Conservation (phyloP, 2,113 vertebrate species). For the Festucalex cinctus region DNA sequence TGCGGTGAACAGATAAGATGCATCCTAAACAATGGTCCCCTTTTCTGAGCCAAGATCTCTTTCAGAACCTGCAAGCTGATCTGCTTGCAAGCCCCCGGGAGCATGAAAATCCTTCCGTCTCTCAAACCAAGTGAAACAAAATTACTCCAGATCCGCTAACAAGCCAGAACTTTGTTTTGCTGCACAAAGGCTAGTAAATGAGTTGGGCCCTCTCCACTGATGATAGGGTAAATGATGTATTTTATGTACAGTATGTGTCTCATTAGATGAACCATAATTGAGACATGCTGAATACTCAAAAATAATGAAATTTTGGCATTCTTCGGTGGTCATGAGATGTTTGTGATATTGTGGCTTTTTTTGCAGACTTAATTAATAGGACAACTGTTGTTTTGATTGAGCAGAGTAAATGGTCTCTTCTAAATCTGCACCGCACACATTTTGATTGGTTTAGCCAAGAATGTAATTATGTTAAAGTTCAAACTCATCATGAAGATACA, state of each 20-base stretch:
- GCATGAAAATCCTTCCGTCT: constrained; percentile 41
- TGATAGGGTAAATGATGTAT: neutral
- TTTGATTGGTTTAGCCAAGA: neutral
- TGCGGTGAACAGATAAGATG: constrained; percentile 52
- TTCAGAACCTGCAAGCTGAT: constrained; percentile 51
- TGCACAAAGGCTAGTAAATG: neutral
- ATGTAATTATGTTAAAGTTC: neutral
- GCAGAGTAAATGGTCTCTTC: neutral
- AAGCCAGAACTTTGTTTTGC: constrained; percentile 30
- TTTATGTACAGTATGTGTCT: neutral
- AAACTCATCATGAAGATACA: neutral
- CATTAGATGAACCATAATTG: neutral
- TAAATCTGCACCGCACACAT: neutral
- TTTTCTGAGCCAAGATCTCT: constrained; percentile 42
- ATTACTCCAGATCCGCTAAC: constrained; percentile 43
- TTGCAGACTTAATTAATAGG: neutral
- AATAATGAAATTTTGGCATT: neutral
- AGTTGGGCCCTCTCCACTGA: neutral
- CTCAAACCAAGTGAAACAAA: constrained; percentile 50
- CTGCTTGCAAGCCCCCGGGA: constrained; percentile 15
- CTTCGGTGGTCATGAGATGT: neutral
- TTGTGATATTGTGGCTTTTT: neutral
- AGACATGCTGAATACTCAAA: neutral
- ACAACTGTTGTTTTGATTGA: neutral
- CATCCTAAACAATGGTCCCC: constrained; percentile 43